Conservation (phyloP, 2,797 vertebrate species). For the Sorex maritimensis region DNA sequence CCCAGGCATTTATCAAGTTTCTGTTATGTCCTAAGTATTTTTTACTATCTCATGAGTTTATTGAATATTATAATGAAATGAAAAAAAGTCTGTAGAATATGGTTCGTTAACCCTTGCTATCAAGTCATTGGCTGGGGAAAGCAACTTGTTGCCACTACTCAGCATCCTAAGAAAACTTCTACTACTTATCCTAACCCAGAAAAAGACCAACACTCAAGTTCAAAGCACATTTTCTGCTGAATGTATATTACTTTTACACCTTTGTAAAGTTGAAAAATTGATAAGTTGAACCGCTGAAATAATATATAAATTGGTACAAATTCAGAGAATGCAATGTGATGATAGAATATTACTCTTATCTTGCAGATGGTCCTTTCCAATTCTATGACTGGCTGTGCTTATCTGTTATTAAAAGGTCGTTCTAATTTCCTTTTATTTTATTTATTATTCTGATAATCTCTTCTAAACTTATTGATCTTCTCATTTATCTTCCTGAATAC, state of each 20-base stretch:
- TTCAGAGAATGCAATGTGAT: background rate
- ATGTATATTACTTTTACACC: no score
- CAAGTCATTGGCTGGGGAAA: background rate
- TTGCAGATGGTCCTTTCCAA: background rate
- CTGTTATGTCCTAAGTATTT: no score
- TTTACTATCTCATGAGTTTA: background rate
- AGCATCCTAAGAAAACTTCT: background rate
- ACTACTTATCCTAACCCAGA: background rate
- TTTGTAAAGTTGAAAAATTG: background rate
- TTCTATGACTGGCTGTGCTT: background rate
- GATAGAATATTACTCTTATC: background rate
- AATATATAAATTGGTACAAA: background rate
- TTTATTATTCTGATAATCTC: background rate
- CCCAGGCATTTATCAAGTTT: no score
- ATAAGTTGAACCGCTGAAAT: background rate
- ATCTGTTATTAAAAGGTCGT: background rate
- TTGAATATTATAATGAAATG: background rate
- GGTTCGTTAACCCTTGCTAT: background rate
- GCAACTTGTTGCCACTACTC: background rate
- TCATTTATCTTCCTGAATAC: conserved; percentile 16
- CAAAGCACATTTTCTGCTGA: background rate
- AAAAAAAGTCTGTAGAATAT: background rate
- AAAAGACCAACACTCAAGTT: background rate
- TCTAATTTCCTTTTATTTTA: background rate
- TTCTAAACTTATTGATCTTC: background rate